Evolutionary conservation across 1,140 invertebrate genomes (phyloP), one percentile per base, ranked within the genome.

Genomic region (Drosophila subobscura): DNA sequence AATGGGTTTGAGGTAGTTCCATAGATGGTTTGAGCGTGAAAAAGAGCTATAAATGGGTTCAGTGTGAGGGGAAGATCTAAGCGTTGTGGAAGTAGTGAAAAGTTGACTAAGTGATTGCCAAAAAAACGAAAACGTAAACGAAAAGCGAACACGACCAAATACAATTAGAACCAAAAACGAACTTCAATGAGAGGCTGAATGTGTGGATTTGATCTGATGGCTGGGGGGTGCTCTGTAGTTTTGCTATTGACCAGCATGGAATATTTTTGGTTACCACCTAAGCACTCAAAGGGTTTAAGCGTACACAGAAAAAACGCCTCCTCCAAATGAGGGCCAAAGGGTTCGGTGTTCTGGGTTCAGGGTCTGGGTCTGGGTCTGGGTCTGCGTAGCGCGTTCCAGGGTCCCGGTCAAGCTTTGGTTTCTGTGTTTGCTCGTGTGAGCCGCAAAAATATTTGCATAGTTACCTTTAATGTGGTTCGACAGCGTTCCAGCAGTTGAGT

Each of bases 401-500:
- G 10, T 10, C 40, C 10, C 22, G 7, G 40, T 44, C 37, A 44
- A 25, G 23, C 12, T 55, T 23, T 16, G 45, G 55, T 61, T 77
- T 65, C 54, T 51, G 12, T 76, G 79, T 77, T 77, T 83, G 72
- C 70, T 67, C 61, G 72, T 84, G 72, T 80, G 86, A 68, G 83
- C 86, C 88, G 65, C 88, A 90, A 90, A 90, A 90, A 90, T 90
- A 90, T 90, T 90, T 90, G 88, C 88, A 90, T 90, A 90, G 88
- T 90, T 90, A 90, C 88, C 88, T 90, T 90, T 90, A 90, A 90
- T 90, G 88, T 90, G 88, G 88, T 90, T 84, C 79, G 65, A 70
- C 63, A 79, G 63, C 67, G 61, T 53, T 77, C 65, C 68, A 49
- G 16, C 8, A 37, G 25, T 22, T 47, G 8, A 41, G 53, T 20